Evolutionary conservation across 2,113 vertebrate genomes (phyloP).

Genomic region (Lepus americanus): DNA sequence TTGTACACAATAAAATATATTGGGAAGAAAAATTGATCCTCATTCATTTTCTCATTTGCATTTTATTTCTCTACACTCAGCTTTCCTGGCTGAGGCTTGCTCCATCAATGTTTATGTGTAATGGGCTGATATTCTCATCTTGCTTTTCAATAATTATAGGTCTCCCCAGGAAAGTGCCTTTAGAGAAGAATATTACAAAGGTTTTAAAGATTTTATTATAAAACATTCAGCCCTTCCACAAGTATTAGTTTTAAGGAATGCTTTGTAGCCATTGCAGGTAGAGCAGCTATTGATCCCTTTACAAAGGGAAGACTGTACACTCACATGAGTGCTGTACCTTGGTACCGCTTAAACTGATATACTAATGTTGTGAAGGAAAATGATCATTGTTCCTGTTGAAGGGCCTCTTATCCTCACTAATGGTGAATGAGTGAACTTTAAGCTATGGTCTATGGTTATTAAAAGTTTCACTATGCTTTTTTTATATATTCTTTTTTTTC

Average conservation of each 20-base stretch:
- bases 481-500: too few species aligned
- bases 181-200: conserved; percentile 80
- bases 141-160: conserved; percentile 85
- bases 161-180: conserved; percentile 84
- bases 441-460: conserved; percentile 48
- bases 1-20: conserved; percentile 85
- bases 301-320: conserved; percentile 75
- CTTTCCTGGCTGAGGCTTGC: conserved; percentile 46
- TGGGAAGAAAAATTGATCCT: conserved; percentile 82
- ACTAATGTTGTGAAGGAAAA: conserved; percentile 81
- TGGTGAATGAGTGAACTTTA: conserved; percentile 80
- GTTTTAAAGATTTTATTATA: conserved; percentile 87
- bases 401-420: conserved; percentile 80
- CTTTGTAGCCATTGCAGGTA: conserved; percentile 81
- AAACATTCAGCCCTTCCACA: conserved; percentile 83
- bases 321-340: conserved; percentile 58
- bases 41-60: conserved; percentile 72
- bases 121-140: conserved; percentile 61
- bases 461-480: conserved; percentile 64
- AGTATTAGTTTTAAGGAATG: conserved; percentile 86
- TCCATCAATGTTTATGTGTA: conserved; percentile 77
- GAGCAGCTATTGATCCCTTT: conserved; percentile 86
- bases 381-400: conserved; percentile 80
- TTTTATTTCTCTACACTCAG: conserved; percentile 77
- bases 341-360: conserved; percentile 81